A percentile compares a stretch with the other conserved stretches of the same genome.
These are phyloP conservation scores for Axis porcinus DNA, from an alignment of 2,113 vertebrate genomes.

Conservation along the genomic window DNA sequence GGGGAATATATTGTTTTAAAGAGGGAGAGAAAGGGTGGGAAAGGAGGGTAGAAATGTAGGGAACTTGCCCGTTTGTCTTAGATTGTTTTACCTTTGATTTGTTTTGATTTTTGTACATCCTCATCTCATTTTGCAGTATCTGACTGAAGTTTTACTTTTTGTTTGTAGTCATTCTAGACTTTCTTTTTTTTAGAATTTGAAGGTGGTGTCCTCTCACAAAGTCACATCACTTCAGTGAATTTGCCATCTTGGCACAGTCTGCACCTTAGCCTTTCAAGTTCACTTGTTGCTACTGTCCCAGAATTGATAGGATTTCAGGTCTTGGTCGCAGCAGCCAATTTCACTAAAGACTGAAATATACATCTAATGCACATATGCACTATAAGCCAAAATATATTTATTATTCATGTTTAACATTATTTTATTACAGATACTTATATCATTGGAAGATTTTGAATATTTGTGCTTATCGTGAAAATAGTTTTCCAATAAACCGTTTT, in stretches of 20 bases:
- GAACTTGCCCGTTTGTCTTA: not conserved
- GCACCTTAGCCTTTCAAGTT: not conserved
- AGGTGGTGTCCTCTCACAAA: not conserved
- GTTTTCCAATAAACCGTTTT: not conserved
- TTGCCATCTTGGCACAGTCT: not conserved
- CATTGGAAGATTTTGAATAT: not conserved
- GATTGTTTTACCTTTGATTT: not conserved
- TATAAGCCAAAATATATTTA: not conserved
- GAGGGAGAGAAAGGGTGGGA: not conserved
- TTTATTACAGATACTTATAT: not conserved
- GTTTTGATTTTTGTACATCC: not conserved
- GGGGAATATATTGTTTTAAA: not conserved
- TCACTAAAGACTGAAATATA: not conserved
- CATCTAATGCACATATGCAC: not conserved
- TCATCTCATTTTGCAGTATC: not conserved
- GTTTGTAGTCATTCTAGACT: not conserved
- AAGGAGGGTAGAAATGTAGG: not conserved
- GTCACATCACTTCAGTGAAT: constrained; percentile 5
- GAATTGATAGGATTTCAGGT: not conserved
- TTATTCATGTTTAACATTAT: not conserved
- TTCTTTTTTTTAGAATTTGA: constrained; percentile 11
- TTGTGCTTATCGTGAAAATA: not conserved
- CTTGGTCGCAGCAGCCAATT: not conserved
- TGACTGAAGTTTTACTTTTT: not conserved
- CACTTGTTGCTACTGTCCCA: not conserved